A percentile compares a stretch with the other conserved stretches of the same genome.
phyloP scores from a whole-genome alignment of 2,113 vertebrate species.

The Nothoprocta pentlandii region DNA sequence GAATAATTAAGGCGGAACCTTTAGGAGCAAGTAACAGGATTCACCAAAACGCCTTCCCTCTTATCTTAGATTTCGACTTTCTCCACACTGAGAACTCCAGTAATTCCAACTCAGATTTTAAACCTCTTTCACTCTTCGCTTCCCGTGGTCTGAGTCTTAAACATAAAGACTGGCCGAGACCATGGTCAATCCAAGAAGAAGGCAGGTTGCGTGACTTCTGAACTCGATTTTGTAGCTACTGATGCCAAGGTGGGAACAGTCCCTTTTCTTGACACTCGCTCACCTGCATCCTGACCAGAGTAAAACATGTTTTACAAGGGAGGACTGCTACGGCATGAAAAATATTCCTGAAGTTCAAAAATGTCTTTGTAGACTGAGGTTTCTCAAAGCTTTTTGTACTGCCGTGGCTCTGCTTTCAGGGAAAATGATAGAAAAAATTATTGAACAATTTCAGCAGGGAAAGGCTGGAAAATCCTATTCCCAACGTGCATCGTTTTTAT shows the following conservation, averaged over 20 bases:
- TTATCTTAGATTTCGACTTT: neutral
- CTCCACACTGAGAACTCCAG: neutral
- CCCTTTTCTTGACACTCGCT: neutral
- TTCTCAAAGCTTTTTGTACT: neutral
- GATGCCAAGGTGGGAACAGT: neutral
- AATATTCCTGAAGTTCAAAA: neutral
- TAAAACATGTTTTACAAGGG: neutral
- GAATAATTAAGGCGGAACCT: neutral
- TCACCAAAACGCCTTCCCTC: neutral
- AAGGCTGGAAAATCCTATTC: neutral
- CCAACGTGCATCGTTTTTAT: neutral
- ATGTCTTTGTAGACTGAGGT: neutral
- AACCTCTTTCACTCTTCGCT: neutral
- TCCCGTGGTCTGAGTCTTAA: neutral
- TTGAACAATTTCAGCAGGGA: neutral
- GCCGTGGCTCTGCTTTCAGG: neutral
- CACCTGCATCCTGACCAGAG: neutral
- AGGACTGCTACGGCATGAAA: neutral
- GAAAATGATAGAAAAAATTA: neutral
- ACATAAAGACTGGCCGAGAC: rapidly evolving
- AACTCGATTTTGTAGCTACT: neutral
- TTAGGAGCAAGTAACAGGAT: neutral
- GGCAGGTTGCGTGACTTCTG: neutral
- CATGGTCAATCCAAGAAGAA: neutral
- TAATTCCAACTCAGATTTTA: neutral